Conservation (phyloP, 2,797 vertebrate species). For the Malacoraja senta region DNA sequence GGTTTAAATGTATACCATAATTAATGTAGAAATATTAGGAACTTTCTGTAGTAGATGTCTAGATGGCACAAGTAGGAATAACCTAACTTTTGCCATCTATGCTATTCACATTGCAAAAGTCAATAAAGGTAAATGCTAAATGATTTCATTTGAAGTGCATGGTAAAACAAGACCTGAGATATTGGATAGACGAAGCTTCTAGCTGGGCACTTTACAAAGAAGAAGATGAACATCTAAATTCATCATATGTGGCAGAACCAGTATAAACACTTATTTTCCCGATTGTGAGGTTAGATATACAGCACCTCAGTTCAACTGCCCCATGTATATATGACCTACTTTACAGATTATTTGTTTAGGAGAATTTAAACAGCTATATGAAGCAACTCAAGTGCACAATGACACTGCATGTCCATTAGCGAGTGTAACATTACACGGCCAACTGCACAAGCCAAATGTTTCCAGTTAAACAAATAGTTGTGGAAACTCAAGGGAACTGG, state of each 20-base stretch:
- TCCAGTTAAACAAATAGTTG: slow-evolving; percentile 23
- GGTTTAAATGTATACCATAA: neutral
- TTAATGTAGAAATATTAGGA: neutral
- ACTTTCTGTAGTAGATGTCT: neutral
- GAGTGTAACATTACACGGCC: neutral
- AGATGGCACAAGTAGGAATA: neutral
- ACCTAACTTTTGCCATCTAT: neutral
- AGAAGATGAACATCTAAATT: neutral
- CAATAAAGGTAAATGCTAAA: slow-evolving; percentile 3
- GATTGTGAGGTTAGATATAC: neutral
- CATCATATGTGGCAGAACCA: neutral
- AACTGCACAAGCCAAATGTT: neutral
- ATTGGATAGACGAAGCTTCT: neutral
- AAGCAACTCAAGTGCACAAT: neutral
- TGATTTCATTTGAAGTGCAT: neutral
- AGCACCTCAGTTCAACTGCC: neutral
- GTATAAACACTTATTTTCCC: slow-evolving; percentile 8
- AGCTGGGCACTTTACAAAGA: neutral
- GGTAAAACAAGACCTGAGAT: neutral
- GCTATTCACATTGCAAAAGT: neutral
- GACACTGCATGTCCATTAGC: neutral
- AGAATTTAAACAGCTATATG: slow-evolving; percentile 8
- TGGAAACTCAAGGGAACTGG: neutral
- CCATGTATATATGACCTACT: neutral
- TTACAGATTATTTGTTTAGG: slow-evolving; percentile 28